Evolutionary conservation across 37 sponge, comb jelly and placozoan species (phyloP).

Genomic region (Tethya wilhelma): DNA sequence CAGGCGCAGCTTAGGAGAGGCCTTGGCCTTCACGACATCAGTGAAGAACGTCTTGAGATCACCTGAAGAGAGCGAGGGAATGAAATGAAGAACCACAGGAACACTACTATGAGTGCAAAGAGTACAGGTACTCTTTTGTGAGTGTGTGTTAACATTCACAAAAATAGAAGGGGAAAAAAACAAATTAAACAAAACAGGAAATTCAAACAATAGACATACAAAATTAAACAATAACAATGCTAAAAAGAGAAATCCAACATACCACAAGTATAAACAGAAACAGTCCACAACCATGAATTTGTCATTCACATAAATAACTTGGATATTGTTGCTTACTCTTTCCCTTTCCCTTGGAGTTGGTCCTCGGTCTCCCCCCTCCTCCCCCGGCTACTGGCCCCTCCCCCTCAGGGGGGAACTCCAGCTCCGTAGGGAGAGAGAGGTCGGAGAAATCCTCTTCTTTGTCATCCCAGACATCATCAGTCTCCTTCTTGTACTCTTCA

Average conservation of each 20-base stretch:
- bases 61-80: slow-evolving; percentile 10
- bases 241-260: no score
- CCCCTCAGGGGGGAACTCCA: slow-evolving; percentile 20
- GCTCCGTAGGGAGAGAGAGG: slow-evolving; percentile 21
- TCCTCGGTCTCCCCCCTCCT: neutral
- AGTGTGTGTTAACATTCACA: neutral
- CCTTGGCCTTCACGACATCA: slow-evolving; percentile 24
- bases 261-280: no score
- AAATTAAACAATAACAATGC: no score
- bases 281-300: neutral
- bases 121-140: neutral
- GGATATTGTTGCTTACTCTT: neutral
- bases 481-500: slow-evolving; percentile 80
- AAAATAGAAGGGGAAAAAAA: neutral
- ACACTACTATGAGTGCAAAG: neutral
- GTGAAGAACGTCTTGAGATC: slow-evolving; percentile 37
- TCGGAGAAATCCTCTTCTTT: slow-evolving; percentile 51
- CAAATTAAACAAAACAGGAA: neutral
- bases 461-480: slow-evolving; percentile 87
- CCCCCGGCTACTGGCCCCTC: slow-evolving; percentile 9
- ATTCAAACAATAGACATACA: neutral
- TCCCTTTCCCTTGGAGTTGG: slow-evolving; percentile 16
- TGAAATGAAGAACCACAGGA: neutral
- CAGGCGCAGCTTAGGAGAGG: neutral
- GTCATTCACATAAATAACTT: neutral